phyloP scores from a whole-genome alignment of 2,888 invertebrate genomes.

The Hololepta plana region DNA sequence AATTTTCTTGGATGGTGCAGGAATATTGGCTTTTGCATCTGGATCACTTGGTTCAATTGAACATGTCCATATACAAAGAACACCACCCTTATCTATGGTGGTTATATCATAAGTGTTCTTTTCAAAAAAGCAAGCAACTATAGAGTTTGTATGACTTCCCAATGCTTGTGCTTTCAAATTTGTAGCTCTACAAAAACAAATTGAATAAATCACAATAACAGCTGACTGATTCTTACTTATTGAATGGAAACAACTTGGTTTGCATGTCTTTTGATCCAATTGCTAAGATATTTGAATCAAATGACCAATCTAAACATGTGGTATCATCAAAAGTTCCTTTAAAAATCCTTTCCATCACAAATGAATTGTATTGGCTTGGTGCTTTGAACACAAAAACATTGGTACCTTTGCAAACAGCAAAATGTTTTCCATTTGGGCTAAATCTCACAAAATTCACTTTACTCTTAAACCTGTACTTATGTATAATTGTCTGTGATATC shows the following conservation, averaged over 20 bases:
- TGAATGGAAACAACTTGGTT: conserved; percentile 65
- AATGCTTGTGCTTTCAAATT: conserved; percentile 64
- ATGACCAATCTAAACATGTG: conserved; percentile 81
- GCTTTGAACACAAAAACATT: conserved; percentile 74
- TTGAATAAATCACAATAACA: conserved; percentile 1
- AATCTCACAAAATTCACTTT: conserved; percentile 64
- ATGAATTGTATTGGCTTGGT: conserved; percentile 79
- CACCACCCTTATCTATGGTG: conserved; percentile 70
- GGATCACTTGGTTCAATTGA: conserved; percentile 54
- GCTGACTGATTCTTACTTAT: conserved; percentile 28
- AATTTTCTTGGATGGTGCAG: conserved; percentile 12
- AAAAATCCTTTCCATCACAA: conserved; percentile 67
- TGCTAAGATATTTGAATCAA: conserved; percentile 76
- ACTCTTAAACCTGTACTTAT: conserved; percentile 67
- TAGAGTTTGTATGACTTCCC: conserved; percentile 68
- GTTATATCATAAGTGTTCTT: conserved; percentile 67
- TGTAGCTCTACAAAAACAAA: conserved; percentile 22
- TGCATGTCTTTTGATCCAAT: conserved; percentile 81
- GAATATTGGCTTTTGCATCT: conserved; percentile 32
- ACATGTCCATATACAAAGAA: conserved; percentile 74
- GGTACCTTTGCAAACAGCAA: conserved; percentile 78
- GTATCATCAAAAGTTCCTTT: conserved; percentile 69
- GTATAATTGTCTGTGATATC: conserved; percentile 63
- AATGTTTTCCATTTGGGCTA: conserved; percentile 85
- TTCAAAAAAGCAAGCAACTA: conserved; percentile 81